These are phyloP conservation scores for Gymnosoma rotundatum DNA, from an alignment of 2,888 invertebrate species.

Conservation along the genomic window DNA sequence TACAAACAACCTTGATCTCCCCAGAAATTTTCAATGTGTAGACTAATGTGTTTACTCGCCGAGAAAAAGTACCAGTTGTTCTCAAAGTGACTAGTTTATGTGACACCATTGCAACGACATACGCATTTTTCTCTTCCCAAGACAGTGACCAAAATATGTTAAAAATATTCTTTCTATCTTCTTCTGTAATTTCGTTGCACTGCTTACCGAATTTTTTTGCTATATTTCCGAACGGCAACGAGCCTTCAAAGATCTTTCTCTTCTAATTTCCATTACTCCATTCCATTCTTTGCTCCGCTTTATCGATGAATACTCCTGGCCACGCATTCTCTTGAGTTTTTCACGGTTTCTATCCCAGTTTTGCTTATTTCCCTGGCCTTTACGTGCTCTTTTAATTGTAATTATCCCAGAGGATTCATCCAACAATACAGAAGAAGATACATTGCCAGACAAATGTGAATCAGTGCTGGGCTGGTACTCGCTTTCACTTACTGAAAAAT, in stretches of 20 bases:
- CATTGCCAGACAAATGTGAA: conserved; percentile 50
- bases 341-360: conserved; percentile 59
- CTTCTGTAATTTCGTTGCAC: conserved; percentile 59
- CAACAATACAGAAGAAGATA: conserved; percentile 38
- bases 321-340: conserved; percentile 43
- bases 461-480: conserved; percentile 40
- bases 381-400: conserved; percentile 61
- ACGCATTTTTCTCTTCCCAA: conserved; percentile 57
- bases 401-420: conserved; percentile 56
- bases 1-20: conserved; percentile 58
- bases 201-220: conserved; percentile 59
- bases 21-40: conserved; percentile 49
- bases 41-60: conserved; percentile 61
- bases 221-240: conserved; percentile 58
- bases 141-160: conserved; percentile 42
- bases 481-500: conserved; percentile 23
- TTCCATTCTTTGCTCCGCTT: neutral
- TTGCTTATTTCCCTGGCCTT: conserved; percentile 61
- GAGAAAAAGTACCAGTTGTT: too few species aligned
- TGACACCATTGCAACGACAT: too few species aligned
- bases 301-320: too few species aligned
- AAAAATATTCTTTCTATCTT: conserved; percentile 53
- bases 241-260: conserved; percentile 56
- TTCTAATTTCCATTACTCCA: conserved; percentile 62
- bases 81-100: too few species aligned